A percentile compares a stretch with the other conserved stretches of the same genome.
Conservation (phyloP, 2,797 vertebrate genomes). For the Sebastes cheni region DNA sequence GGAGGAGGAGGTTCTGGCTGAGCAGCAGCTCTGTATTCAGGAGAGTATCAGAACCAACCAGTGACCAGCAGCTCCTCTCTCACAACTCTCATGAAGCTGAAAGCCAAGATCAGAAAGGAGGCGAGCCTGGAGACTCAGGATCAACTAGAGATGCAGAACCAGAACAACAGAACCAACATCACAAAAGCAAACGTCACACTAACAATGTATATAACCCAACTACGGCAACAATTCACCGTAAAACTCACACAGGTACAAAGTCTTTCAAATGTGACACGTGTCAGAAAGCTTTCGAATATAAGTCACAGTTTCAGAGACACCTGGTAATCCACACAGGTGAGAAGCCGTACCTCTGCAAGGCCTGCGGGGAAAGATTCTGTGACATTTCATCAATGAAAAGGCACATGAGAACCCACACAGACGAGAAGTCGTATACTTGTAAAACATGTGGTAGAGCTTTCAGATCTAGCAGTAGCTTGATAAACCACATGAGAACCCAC, state of each 20-base stretch:
- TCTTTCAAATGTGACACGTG: neutral
- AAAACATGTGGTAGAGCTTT: neutral
- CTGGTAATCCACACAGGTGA: too few relatives aligned
- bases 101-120: neutral
- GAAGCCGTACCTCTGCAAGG: too few relatives aligned
- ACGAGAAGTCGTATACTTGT: neutral
- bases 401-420: neutral
- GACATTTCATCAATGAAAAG: too few relatives aligned
- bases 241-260: neutral
- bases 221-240: too few relatives aligned
- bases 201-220: neutral
- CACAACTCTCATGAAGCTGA: neutral
- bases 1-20: neutral
- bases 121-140: neutral
- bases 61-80: neutral
- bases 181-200: neutral
- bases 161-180: neutral
- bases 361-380: too few relatives aligned
- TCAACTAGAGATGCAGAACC: neutral
- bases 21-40: neutral
- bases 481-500: neutral
- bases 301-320: neutral
- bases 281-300: neutral
- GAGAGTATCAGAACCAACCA: neutral
- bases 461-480: too few relatives aligned